A percentile compares a stretch with the other conserved stretches of the same genome.
Evolutionary conservation across 2,797 vertebrate genomes (phyloP).

Genomic region (Tamandua tetradactyla): DNA sequence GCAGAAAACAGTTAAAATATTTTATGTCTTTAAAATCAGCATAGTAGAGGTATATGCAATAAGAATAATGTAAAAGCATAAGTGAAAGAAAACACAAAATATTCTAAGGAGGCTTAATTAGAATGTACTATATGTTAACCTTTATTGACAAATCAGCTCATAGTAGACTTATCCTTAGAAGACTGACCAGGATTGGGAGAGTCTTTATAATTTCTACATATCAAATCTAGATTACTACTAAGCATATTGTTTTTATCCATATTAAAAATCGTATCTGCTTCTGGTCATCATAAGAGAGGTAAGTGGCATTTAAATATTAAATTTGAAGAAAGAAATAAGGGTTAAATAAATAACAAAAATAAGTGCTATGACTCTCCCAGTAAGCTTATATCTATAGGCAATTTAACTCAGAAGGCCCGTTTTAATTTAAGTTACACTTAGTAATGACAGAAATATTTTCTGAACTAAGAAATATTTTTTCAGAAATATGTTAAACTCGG

Average conservation of each 20-base stretch:
- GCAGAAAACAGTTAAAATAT: background rate
- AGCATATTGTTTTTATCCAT: background rate
- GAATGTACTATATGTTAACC: background rate
- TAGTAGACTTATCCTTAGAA: slow-evolving; percentile 19
- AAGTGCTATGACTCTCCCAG: background rate
- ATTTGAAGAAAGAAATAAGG: slow-evolving; percentile 15
- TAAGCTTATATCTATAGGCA: background rate
- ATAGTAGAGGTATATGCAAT: background rate
- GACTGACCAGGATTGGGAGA: background rate
- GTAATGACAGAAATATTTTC: slow-evolving; percentile 23
- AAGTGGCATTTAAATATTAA: slow-evolving; percentile 56
- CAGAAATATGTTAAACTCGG: slow-evolving; percentile 27
- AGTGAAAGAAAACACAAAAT: background rate
- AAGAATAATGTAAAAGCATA: background rate
- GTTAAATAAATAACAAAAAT: slow-evolving; percentile 26
- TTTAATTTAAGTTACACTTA: slow-evolving; percentile 25
- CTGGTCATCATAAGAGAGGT: background rate
- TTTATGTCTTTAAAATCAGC: slow-evolving; percentile 41
- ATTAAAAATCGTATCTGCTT: background rate
- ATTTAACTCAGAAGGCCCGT: slow-evolving; percentile 25
- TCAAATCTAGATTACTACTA: background rate
- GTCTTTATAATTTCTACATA: slow-evolving; percentile 3
- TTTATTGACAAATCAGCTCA: background rate
- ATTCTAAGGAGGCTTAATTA: background rate
- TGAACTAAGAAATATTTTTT: slow-evolving; percentile 23